Conservation (phyloP, 92 coral and sea anemone species). For the Actinostola sp. region DNA sequence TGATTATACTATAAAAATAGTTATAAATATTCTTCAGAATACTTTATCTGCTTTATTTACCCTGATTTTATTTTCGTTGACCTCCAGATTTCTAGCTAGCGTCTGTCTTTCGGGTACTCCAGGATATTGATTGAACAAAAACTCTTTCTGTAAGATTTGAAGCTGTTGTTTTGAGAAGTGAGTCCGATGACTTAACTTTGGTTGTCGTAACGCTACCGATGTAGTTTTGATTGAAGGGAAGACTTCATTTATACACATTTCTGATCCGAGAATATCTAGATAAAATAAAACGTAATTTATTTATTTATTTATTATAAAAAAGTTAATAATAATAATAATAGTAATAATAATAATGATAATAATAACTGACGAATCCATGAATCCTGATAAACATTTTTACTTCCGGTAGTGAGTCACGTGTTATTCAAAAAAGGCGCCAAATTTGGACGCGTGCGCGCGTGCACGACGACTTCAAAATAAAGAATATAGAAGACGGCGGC, state of each 20-base stretch:
- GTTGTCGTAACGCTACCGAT: background rate
- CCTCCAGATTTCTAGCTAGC: slow-evolving; percentile 45
- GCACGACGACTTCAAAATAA: too few species aligned
- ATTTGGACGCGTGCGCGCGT: too few species aligned
- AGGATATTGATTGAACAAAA: slow-evolving; percentile 59
- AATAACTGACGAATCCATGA: too few species aligned
- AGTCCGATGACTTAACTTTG: slow-evolving; percentile 48
- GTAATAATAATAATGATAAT: too few species aligned
- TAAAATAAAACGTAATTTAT: too few species aligned
- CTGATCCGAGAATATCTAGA: background rate
- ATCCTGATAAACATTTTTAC: too few species aligned
- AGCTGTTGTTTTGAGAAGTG: slow-evolving; percentile 55
- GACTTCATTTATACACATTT: background rate
- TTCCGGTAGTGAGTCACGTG: too few species aligned
- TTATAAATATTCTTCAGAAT: background rate
- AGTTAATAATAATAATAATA: too few species aligned
- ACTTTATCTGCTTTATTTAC: slow-evolving; percentile 7
- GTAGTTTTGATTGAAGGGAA: too few species aligned
- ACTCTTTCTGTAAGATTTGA: slow-evolving; percentile 48
- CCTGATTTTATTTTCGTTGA: slow-evolving; percentile 53
- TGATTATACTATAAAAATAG: background rate
- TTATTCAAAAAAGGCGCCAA: too few species aligned
- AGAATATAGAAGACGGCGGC: too few species aligned
- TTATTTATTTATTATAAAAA: too few species aligned
- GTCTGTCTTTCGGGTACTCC: slow-evolving; percentile 45